Evolutionary conservation across 2,113 vertebrate species (phyloP).

Genomic region (Mionectes macconnelli): DNA sequence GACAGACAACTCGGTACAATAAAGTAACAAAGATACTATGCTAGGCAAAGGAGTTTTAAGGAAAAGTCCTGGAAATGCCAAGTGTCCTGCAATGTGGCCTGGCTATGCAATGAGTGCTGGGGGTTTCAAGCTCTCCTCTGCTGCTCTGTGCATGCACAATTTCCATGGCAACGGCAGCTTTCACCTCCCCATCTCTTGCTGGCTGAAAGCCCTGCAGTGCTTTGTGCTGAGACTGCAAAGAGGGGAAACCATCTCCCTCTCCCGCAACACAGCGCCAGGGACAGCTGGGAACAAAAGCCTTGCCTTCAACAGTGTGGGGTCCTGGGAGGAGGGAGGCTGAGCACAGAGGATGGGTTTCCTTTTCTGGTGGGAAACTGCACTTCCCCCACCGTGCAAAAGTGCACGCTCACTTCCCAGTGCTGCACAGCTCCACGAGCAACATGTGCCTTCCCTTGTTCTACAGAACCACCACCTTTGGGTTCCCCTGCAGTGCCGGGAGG

Average conservation of each 20-base stretch:
- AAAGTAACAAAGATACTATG: not conserved
- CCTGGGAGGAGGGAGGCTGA: not conserved
- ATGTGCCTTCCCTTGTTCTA: not conserved
- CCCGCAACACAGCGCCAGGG: not conserved
- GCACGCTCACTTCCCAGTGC: not conserved
- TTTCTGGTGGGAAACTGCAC: not conserved
- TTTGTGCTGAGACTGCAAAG: constrained; percentile 78
- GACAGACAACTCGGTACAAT: not conserved
- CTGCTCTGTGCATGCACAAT: constrained; percentile 49
- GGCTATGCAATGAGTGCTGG: not conserved
- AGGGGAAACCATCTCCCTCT: not conserved
- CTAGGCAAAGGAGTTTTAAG: not conserved
- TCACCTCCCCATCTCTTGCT: constrained; percentile 51
- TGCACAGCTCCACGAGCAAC: not conserved
- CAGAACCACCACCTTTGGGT: not conserved
- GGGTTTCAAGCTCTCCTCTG: not conserved
- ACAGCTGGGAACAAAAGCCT: constrained; percentile 26
- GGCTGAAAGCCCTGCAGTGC: constrained; percentile 72
- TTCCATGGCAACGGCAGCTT: constrained; percentile 74
- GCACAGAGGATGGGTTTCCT: not conserved
- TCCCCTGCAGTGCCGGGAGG: not conserved
- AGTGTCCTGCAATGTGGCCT: not conserved
- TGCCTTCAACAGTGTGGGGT: not conserved
- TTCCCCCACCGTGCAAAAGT: not conserved
- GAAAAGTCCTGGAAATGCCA: not conserved